Base-by-base conservation (phyloP, 2,888 invertebrate species). In the Chloromyia formosa region DNA sequence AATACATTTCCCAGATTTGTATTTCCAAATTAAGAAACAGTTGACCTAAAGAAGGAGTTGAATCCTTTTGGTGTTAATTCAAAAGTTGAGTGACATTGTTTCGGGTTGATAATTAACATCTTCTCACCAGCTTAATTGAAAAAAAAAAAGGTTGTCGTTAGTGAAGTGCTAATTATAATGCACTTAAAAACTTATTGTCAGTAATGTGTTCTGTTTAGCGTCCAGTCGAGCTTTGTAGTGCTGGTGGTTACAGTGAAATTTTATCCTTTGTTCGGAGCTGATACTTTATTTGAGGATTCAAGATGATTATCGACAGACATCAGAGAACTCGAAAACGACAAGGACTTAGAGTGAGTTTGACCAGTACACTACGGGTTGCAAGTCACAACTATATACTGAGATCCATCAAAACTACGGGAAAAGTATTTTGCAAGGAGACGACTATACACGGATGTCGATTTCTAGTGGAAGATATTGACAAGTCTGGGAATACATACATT, bases 371-470 rank as follows among this genome's bases (percentile, higher is more conserved):
- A 4, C 23, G 22, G 5, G 62, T 64, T 40, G 75, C 71, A 7
- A 20, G 64, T 12, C 53, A 27, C 12, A 75, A 75, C 12, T 73
- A 69, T 45, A 73, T 77, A 56, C 16, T 76, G 4, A 56, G 62
- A 27, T 71, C 77, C 2, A 68, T 75, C 3, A n/a, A 72, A 10
- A 49, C 74, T 60, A 75, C 76, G 2, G 58, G 64, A 0, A 35
- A 58, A 56, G 77, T 78, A 18, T 81, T 80, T 66, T 81, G 81
- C 61, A 78, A 77, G 14, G 78, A 79, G 18, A 79, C 80, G 2
- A 78, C 77, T 14, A 62, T 81, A 12, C 81, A 81, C 53, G 81
- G 81, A 5, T 78, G 80, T n/a, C 77, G 78, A 45, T 79, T 79
- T 56, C 77, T 80, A 7, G 77, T 79, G 1, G 78, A 78, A 42